These are phyloP conservation scores for Riptortus pedestris DNA, from an alignment of 1,140 invertebrate species.

Conservation along the genomic window DNA sequence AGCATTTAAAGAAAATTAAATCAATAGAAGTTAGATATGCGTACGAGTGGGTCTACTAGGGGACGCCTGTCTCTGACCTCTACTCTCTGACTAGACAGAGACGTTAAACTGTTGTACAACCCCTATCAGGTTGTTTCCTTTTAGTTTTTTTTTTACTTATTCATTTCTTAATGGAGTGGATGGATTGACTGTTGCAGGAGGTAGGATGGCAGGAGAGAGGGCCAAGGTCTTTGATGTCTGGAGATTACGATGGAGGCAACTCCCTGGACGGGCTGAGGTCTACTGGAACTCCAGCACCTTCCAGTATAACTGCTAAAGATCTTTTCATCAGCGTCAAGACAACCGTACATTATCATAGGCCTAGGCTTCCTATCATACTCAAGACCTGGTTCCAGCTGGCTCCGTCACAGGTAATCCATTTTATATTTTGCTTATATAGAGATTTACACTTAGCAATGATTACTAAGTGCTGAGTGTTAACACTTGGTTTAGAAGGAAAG, in stretches of 20 bases:
- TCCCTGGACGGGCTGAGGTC: slow-evolving; percentile 2
- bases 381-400: slow-evolving; percentile 88
- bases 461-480: too few species aligned
- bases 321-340: slow-evolving; percentile 93
- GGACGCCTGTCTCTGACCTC: too few species aligned
- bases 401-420: slow-evolving; percentile 64
- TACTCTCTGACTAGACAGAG: too few species aligned
- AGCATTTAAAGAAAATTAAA: too few species aligned
- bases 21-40: too few species aligned
- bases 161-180: too few species aligned
- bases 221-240: slow-evolving; percentile 23
- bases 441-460: too few species aligned
- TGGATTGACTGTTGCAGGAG: slow-evolving; percentile 24
- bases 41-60: too few species aligned
- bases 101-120: too few species aligned
- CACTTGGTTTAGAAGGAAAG: too few species aligned
- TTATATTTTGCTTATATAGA: not conserved
- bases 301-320: slow-evolving; percentile 40
- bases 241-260: slow-evolving; percentile 25
- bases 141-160: too few species aligned
- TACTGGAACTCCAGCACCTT: slow-evolving; percentile 22
- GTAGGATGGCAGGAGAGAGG: slow-evolving; percentile 29
- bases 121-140: too few species aligned
- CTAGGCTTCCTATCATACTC: slow-evolving; percentile 73
- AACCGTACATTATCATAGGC: slow-evolving; percentile 73